Evolutionary conservation across 2,797 vertebrate genomes (phyloP), one percentile per base, ranked within the genome.

Genomic region (Acanthiza pusilla): DNA sequence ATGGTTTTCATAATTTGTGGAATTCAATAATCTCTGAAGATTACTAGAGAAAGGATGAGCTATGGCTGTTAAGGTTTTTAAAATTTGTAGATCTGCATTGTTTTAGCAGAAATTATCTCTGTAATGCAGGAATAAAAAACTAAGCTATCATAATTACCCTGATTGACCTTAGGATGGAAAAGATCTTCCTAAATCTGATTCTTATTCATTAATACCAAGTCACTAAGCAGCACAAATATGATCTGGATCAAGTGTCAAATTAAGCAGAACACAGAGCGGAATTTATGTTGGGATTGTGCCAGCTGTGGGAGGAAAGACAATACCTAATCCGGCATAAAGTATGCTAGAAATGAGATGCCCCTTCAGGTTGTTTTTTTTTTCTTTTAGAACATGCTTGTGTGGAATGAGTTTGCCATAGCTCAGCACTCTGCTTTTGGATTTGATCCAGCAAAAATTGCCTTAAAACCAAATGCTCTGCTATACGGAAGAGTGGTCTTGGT

Each of bases 221-320:
- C 88, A 78, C 58, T 55, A 84, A 90, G 85, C 83, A 94, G 79
- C 79, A 86, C 43, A 94, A 93, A 94, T 76, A 50, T 3, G 32
- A 94, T 91, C 66, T 90, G 79, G 73, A 94, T 96, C 79, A 84
- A 88, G 55, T 68, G 43, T 90, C 93, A 94, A 91, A 94, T 90
- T 94, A 94, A 86, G 85, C 73, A 84, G 73, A 94, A 72, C 43
- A 66, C 8, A 53, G 50, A 75, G 20, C 81, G 55, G 88, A 93
- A 93, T 79, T 93, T 86, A 60, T 81, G 73, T 53, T 92, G 95
- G 77, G 19, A 82, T 79, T 79, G 67, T 91, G 87, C 92, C 87
- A 96, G 67, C 81, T 78, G 43, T 2, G 4, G 62, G 54, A 77
- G 70, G 67, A 78, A 51, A 70, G 85, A 45, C 58, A 93, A 62